Conservation (phyloP, 2,797 vertebrate genomes). For the Acanthornis magna region DNA sequence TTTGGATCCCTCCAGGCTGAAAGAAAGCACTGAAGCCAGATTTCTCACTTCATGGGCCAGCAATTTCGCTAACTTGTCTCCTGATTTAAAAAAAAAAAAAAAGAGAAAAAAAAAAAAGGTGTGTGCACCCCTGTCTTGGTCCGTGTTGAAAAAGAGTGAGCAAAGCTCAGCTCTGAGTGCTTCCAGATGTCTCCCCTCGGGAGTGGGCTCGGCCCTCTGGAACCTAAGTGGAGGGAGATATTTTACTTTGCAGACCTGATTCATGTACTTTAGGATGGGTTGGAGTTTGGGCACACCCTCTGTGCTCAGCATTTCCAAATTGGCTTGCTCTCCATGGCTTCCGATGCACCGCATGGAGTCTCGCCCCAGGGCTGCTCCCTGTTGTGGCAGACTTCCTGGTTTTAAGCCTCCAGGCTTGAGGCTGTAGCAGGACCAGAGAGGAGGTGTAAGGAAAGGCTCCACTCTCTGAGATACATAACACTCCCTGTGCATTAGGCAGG, state of each 20-base stretch:
- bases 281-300: slow-evolving; percentile 59
- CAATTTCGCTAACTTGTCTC: background rate
- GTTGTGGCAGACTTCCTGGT: slow-evolving; percentile 58
- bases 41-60: slow-evolving; percentile 60
- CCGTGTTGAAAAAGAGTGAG: background rate
- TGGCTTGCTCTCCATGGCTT: slow-evolving; percentile 46
- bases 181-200: slow-evolving; percentile 64
- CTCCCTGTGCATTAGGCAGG: background rate
- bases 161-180: background rate
- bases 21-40: slow-evolving; percentile 19
- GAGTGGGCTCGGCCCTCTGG: slow-evolving; percentile 60
- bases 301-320: slow-evolving; percentile 63
- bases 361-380: slow-evolving; percentile 25
- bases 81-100: background rate
- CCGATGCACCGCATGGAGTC: background rate
- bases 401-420: slow-evolving; percentile 27
- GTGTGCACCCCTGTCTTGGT: slow-evolving; percentile 13
- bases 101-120: background rate
- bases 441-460: background rate
- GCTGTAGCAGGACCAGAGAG: slow-evolving; percentile 53
- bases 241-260: slow-evolving; percentile 58
- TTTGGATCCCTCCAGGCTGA: slow-evolving; percentile 56
- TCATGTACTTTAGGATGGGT: background rate
- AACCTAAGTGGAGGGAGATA: slow-evolving; percentile 37
- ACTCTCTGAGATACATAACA: background rate